phyloP scores from a whole-genome alignment of 2,888 invertebrate species.

The Ernsta delagoae region DNA sequence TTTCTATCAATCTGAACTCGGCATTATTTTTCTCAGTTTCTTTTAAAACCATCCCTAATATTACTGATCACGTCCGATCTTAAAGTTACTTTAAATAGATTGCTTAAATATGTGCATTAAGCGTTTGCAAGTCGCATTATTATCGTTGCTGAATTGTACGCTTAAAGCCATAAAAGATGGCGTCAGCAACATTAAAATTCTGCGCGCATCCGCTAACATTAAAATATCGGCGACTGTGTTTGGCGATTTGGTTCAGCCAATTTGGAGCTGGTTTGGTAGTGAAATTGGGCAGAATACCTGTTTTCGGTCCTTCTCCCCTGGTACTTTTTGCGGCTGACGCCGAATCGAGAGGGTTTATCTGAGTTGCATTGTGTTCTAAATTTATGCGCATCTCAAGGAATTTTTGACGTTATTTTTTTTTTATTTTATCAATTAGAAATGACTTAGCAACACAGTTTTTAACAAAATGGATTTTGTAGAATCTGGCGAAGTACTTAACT shows the following conservation, averaged over 20 bases:
- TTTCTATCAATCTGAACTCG: too few species aligned
- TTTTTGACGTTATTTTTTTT: too few species aligned
- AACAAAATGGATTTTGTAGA: too few species aligned
- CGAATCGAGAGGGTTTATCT: not conserved
- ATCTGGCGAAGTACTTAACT: too few species aligned
- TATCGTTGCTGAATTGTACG: not conserved
- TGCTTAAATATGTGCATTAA: too few species aligned
- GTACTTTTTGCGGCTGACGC: conserved; percentile 3
- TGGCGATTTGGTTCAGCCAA: conserved; percentile 39
- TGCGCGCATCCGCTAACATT: conserved; percentile 45
- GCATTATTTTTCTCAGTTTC: too few species aligned
- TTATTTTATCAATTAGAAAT: too few species aligned
- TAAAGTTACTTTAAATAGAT: too few species aligned
- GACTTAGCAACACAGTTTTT: too few species aligned
- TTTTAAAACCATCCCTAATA: too few species aligned
- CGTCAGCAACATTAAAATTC: conserved; percentile 53
- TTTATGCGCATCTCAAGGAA: not conserved
- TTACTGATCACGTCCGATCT: too few species aligned
- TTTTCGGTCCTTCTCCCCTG: conserved; percentile 9
- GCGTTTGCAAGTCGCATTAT: too few species aligned
- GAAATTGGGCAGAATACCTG: conserved; percentile 25
- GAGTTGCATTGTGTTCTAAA: not conserved
- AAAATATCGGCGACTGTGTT: conserved; percentile 42
- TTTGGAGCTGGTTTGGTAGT: conserved; percentile 35
- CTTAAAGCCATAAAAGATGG: conserved; percentile 40